These are phyloP conservation scores for Lophius americanus DNA, from an alignment of 2,797 vertebrate genomes.

Conservation along the genomic window DNA sequence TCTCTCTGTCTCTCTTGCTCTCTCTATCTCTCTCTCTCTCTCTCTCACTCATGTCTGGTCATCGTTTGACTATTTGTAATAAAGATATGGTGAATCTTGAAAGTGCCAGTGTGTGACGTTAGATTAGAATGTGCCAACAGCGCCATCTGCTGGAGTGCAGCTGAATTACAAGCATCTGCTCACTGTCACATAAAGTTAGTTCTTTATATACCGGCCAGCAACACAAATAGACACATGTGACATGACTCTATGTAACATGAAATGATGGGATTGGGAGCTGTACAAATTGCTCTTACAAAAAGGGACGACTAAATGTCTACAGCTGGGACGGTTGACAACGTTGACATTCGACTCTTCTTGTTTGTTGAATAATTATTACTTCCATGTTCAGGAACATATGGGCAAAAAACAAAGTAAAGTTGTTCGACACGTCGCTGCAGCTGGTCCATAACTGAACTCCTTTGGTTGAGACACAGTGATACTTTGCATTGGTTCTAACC, in stretches of 20 bases:
- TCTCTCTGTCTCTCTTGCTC: not conserved
- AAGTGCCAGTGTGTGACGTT: not conserved
- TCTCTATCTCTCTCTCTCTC: not conserved
- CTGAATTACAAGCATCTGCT: not conserved
- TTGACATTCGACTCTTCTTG: not conserved
- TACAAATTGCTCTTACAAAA: not conserved
- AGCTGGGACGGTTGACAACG: not conserved
- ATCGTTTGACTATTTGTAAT: not conserved
- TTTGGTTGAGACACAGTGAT: too few relatives aligned
- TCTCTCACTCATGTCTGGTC: not conserved
- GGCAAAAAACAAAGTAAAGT: not conserved
- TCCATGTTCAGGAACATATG: not conserved
- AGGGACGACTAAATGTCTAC: not conserved
- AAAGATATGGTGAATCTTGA: not conserved
- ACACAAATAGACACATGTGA: not conserved
- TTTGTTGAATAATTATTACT: not conserved
- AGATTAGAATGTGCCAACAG: not conserved
- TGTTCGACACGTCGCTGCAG: too few relatives aligned
- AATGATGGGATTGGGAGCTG: not conserved
- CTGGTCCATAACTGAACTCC: too few relatives aligned
- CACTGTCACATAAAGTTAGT: not conserved
- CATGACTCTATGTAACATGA: not conserved
- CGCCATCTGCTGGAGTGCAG: slow-evolving; percentile 11
- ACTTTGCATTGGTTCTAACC: too few relatives aligned
- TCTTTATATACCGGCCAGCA: not conserved